Evolutionary conservation across 2,888 invertebrate species (phyloP).

Genomic region (Tipula confusa): DNA sequence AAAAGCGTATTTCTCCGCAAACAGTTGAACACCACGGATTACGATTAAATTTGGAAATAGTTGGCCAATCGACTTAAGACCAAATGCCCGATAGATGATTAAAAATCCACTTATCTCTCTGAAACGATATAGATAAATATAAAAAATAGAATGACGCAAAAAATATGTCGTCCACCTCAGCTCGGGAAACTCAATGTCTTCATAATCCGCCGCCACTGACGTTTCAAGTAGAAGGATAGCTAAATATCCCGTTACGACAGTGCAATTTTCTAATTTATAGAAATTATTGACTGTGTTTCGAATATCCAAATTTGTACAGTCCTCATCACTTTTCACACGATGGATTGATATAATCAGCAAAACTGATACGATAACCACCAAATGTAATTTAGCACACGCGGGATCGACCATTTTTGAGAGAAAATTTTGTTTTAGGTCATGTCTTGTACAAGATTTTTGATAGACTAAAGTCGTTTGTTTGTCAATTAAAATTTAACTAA

Average conservation of each 20-base stretch:
- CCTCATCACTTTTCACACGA: background rate
- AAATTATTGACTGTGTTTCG: conserved; percentile 52
- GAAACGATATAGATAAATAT: conserved; percentile 8
- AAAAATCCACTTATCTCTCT: conserved; percentile 80
- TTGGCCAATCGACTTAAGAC: conserved; percentile 62
- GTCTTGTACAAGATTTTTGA: background rate
- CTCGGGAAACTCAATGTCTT: background rate
- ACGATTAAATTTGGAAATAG: conserved; percentile 86
- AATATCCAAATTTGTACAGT: conserved; percentile 50
- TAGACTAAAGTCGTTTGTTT: background rate
- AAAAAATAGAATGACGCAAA: background rate
- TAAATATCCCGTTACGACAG: conserved; percentile 75
- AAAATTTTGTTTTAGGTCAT: background rate
- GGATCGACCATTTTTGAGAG: background rate
- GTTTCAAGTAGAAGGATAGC: conserved; percentile 64
- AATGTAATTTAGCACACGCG: background rate
- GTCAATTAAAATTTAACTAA: background rate
- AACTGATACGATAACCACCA: background rate
- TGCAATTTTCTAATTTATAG: conserved; percentile 57
- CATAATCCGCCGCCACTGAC: conserved; percentile 38
- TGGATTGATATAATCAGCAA: background rate
- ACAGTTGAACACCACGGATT: conserved; percentile 70
- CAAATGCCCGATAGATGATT: conserved; percentile 71
- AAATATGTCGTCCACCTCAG: background rate
- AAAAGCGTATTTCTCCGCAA: conserved; percentile 72